Base-by-base conservation (phyloP, 2,888 invertebrate species). In the Drosophila anomelani region DNA sequence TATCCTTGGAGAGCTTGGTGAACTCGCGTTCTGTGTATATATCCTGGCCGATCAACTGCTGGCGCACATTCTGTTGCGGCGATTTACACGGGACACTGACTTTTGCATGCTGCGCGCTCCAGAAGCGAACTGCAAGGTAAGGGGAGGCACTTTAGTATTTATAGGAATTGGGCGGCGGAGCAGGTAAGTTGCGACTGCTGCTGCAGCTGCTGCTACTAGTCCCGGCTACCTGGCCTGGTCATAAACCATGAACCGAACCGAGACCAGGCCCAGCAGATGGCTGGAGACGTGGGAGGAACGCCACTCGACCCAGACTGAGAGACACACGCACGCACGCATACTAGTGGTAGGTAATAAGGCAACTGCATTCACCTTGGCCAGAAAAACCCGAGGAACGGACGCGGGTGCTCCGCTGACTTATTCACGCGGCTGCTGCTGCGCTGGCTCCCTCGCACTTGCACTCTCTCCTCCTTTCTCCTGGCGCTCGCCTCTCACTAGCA, bases 351-450 rank as follows among this genome's bases (percentile, higher is more conserved):
- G 51, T 53, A 53, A 23, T 36, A 53, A 51, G 60, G 67, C 72
- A 69, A 68, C 67, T 63, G 73, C 66, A 88, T 74, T 84, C 84
- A 80, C 78, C 81, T 85, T 70, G 67, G 71, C 72, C 72, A 79
- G 61, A 68, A 60, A 62, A 41, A 34, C 61, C 39, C 34, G 41
- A 59, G 26, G 53, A 66, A 36, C 54, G 68, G 60, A 58, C 49
- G 74, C 51, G 75, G 73, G 88, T 79, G 90, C 86, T 88, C 85
- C 81, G 85, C 73, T 86, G 76, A 60, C 81, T 85, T 82, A 87
- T 90, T 80, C 87, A 81, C 80, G 81, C 84, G 74, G 77, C 85
- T 49, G 72, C 79, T 79, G 80, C 79, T 81, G 74, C 77, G 81
- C 79, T 77, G 86, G 84, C 80, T 80, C 56, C 63, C 54, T 58